Conservation (phyloP, 2,888 invertebrate species). For the Bombyx huttoni region DNA sequence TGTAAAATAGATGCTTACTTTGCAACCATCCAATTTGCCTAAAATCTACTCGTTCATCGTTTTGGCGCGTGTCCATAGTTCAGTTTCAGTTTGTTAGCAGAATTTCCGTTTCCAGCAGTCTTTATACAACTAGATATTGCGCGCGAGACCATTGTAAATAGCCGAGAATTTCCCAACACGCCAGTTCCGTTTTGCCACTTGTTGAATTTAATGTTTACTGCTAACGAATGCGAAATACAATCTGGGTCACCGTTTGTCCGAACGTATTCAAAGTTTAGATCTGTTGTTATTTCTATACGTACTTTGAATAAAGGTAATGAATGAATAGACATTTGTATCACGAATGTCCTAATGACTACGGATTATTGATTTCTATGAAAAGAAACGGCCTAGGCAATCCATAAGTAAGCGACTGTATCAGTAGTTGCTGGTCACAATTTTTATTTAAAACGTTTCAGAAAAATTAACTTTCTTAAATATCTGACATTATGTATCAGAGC, state of each 20-base stretch:
- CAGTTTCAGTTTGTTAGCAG: neutral
- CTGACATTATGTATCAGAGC: too few relatives aligned
- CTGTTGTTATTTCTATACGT: neutral
- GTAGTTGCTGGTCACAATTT: too few relatives aligned
- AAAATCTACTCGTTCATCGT: slow-evolving; percentile 6
- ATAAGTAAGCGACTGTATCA: too few relatives aligned
- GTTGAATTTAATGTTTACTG: slow-evolving; percentile 14
- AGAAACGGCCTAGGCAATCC: too few relatives aligned
- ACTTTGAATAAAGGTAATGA: too few relatives aligned
- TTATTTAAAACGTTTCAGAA: too few relatives aligned
- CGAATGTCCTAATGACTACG: too few relatives aligned
- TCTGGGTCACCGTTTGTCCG: slow-evolving; percentile 1
- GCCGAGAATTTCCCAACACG: neutral
- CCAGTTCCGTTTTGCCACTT: slow-evolving; percentile 13
- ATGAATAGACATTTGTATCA: too few relatives aligned
- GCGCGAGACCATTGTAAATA: neutral
- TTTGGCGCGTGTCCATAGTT: slow-evolving; percentile 10
- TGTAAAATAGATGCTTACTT: neutral
- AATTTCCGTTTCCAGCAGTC: neutral
- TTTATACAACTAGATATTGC: neutral
- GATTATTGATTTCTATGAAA: too few relatives aligned
- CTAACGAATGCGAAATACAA: neutral
- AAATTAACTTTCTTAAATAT: too few relatives aligned
- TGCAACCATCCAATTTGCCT: slow-evolving; percentile 12
- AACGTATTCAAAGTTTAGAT: neutral